phyloP scores from a whole-genome alignment of 2,797 vertebrate genomes.

The Cheirogaleus major region DNA sequence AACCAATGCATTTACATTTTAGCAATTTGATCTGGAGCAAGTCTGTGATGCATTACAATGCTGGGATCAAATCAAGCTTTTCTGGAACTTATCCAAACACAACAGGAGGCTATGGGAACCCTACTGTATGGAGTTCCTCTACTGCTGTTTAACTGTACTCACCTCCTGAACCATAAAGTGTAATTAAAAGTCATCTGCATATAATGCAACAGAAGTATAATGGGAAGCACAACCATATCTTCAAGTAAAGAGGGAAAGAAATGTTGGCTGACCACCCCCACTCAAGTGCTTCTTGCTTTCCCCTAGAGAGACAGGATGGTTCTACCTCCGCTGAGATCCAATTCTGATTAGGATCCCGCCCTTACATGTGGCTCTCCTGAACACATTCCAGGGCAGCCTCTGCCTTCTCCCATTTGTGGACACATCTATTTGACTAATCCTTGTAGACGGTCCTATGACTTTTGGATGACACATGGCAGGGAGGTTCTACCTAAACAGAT shows the following conservation, averaged over 20 bases:
- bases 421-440: not conserved
- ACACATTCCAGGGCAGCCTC: not conserved
- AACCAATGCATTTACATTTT: constrained; percentile 75
- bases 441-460: not conserved
- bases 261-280: not conserved
- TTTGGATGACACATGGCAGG: not conserved
- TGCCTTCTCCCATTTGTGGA: not conserved
- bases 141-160: constrained; percentile 77
- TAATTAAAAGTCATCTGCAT: constrained; percentile 69
- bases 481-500: not conserved
- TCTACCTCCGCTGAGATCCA: not conserved
- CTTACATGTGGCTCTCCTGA: not conserved
- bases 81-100: constrained; percentile 81
- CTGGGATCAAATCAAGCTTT: constrained; percentile 80
- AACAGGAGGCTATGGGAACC: constrained; percentile 78
- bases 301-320: not conserved
- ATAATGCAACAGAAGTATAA: not conserved
- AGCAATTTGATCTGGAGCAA: constrained; percentile 73
- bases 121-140: constrained; percentile 71
- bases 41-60: constrained; percentile 77
- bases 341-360: not conserved
- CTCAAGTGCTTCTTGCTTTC: not conserved
- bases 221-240: not conserved
- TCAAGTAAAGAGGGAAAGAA: not conserved
- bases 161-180: constrained; percentile 73